Percentiles rank a stretch among this genome's conserved stretches.
phyloP scores from a whole-genome alignment of 1,140 invertebrate species.

The Philopotamus ludificatus region DNA sequence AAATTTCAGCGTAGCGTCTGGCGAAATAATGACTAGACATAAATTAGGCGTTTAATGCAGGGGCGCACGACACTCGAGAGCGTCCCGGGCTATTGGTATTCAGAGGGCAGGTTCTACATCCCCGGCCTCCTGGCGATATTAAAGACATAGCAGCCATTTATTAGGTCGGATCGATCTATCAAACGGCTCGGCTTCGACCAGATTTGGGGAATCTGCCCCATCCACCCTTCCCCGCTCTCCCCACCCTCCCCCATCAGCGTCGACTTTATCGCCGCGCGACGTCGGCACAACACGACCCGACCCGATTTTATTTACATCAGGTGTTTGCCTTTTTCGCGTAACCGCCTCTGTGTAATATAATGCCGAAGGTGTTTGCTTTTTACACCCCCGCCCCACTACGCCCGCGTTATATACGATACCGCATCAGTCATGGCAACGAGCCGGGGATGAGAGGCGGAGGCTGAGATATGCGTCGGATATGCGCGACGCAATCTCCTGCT shows the following conservation, averaged over 20 bases:
- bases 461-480: too few relatives aligned
- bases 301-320: constrained; percentile 4
- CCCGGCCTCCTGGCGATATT: neutral
- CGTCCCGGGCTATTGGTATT: too few relatives aligned
- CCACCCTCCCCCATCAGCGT: too few relatives aligned
- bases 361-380: constrained; percentile 2
- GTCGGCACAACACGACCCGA: neutral
- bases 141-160: constrained; percentile 5
- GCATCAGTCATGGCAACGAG: neutral
- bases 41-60: too few relatives aligned
- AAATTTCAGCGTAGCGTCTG: too few relatives aligned
- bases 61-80: too few relatives aligned
- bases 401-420: neutral
- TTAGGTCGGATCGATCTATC: constrained; percentile 6
- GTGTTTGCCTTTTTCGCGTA: constrained; percentile 10
- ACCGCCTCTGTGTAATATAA: constrained; percentile 1
- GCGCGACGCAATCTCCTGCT: too few relatives aligned
- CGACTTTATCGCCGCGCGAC: neutral
- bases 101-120: neutral
- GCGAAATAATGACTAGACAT: too few relatives aligned
- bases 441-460: neutral
- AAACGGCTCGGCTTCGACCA: neutral
- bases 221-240: neutral
- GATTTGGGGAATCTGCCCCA: neutral
- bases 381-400: neutral